These are phyloP conservation scores for Clarias laeviceps DNA, from an alignment of 2,797 vertebrate species.

Conservation along the genomic window DNA sequence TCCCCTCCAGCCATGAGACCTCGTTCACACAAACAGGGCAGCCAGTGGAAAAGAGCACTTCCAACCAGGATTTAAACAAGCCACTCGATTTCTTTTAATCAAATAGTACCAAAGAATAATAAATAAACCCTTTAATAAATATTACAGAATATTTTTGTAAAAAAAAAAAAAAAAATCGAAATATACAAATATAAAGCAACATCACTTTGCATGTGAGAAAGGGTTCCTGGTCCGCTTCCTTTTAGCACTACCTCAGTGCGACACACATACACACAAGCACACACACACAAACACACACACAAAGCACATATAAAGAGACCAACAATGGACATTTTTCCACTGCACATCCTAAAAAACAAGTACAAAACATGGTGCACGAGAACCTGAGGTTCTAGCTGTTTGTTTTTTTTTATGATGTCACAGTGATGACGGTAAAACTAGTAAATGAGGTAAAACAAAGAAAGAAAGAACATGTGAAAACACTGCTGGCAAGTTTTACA, in stretches of 20 bases:
- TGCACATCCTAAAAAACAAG: neutral
- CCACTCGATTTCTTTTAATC: slow-evolving; percentile 59
- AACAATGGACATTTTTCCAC: slow-evolving; percentile 11
- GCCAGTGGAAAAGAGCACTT: slow-evolving; percentile 33
- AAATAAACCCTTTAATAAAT: slow-evolving; percentile 82
- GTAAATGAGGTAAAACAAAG: neutral
- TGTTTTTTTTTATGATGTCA: neutral
- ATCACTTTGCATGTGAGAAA: slow-evolving; percentile 44
- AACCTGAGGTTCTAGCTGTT: neutral
- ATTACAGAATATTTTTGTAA: slow-evolving; percentile 73
- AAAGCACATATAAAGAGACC: neutral
- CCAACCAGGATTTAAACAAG: slow-evolving; percentile 55
- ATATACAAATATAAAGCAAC: slow-evolving; percentile 54
- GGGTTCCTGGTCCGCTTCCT: slow-evolving; percentile 27
- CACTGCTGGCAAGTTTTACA: neutral
- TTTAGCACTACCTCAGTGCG: slow-evolving; percentile 8
- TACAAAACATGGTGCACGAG: neutral
- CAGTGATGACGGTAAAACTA: neutral
- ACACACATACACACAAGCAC: slow-evolving; percentile 29
- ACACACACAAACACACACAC: slow-evolving; percentile 13
- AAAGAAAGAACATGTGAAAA: neutral
- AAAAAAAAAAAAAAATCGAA: slow-evolving; percentile 58
- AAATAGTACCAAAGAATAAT: slow-evolving; percentile 72
- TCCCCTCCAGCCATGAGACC: slow-evolving; percentile 56
- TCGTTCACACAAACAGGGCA: slow-evolving; percentile 45